phyloP scores from a whole-genome alignment of 2,113 vertebrate species.

The Monarcha castaneiventris region DNA sequence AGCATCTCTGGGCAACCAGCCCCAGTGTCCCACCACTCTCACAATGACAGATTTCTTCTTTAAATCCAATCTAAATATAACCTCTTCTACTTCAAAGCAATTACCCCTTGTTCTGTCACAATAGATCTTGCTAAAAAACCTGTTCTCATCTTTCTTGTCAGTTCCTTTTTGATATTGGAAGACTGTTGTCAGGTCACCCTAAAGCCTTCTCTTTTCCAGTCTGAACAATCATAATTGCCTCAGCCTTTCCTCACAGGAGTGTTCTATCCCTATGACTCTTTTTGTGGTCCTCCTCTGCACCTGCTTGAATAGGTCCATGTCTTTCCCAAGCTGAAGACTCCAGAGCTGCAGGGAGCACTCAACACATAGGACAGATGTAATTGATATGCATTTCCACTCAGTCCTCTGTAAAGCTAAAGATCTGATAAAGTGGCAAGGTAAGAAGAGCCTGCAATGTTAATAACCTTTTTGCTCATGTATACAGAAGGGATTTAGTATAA shows the following conservation, averaged over 20 bases:
- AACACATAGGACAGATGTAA: background rate
- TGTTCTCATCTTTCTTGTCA: background rate
- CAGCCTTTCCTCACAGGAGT: background rate
- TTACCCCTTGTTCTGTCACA: background rate
- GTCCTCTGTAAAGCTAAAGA: background rate
- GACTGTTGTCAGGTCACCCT: too few species aligned
- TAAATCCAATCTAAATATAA: background rate
- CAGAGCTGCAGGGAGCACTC: background rate
- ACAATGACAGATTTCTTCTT: background rate
- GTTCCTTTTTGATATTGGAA: background rate
- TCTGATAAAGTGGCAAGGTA: background rate
- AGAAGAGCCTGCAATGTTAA: background rate
- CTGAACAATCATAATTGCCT: background rate
- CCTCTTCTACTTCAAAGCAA: background rate
- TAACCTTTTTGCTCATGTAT: background rate
- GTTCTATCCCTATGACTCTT: background rate
- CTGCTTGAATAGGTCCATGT: background rate
- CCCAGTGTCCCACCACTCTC: background rate
- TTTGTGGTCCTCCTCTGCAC: background rate
- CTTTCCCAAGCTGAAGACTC: background rate
- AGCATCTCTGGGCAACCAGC: rapidly evolving
- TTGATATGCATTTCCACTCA: background rate
- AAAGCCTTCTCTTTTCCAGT: background rate
- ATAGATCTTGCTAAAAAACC: background rate
- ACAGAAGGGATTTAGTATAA: background rate